Base-by-base conservation (phyloP, 2,797 vertebrate species). In the Paguma larvata region DNA sequence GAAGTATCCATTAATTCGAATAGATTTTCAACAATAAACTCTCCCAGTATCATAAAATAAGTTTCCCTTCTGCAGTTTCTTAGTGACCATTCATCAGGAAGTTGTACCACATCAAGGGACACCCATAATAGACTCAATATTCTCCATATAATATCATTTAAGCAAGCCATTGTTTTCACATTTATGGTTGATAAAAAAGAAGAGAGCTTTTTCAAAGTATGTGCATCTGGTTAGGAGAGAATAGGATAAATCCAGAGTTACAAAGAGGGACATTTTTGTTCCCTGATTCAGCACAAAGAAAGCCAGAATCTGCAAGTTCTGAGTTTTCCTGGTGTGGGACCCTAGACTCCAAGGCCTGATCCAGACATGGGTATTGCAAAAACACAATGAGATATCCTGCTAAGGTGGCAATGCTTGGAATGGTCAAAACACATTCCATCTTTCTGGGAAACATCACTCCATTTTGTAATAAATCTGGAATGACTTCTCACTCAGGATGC, bases 381-480 rank as follows among this genome's bases (percentile, higher is more conserved):
- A 98, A 96, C 84, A 90, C 73, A 96, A 79, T 96, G 98, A 97
- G 95, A 95, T 97, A 95, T 30, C 48, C 23, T 2, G 94, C 89
- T 97, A 98, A 98, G 98, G 98, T 98, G 90, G 87, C 73, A 92
- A n/a, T 94, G 94, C 92, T 98, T 65, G 56, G 94, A 98, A 96
- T 88, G 95, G 90, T 94, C 92, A 96, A 98, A 98, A 98, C 89
- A 97, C 95, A 95, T 82, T 84, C 94, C 79, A 63, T 98, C 63
- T 98, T 99, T 98, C 98, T 98, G 98, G 98, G 98, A 98, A 99
- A 96, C 94, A 95, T 97, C 97, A 89, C 97, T 98, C 93, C 0
- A 12, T 98, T 98, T 98, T 98, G 98, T 98, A 98, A 97, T 83
- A 97, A 94, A 95, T 82, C 51, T 97, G 97, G 96, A 4, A 92